These are phyloP conservation scores for Anguilla anguilla DNA, from an alignment of 2,797 vertebrate genomes.

Conservation along the genomic window DNA sequence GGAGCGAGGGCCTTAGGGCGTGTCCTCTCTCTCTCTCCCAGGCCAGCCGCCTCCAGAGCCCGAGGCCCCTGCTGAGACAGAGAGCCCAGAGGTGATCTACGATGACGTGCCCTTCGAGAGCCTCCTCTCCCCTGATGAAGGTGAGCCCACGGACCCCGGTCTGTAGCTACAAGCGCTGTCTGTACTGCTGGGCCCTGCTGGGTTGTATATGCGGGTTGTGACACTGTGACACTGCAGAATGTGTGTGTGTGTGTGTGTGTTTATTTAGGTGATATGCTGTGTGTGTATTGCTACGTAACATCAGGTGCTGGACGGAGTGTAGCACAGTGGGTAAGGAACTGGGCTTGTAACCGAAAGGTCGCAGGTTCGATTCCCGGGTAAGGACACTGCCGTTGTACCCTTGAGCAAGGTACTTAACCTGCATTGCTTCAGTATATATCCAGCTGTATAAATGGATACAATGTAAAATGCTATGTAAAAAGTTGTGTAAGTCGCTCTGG, in stretches of 20 bases:
- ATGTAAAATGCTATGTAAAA: no score
- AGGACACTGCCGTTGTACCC: no score
- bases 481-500: no score
- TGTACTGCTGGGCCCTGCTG: background rate
- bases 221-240: background rate
- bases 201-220: background rate
- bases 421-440: no score
- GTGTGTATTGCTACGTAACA: background rate
- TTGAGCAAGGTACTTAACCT: no score
- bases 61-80: slow-evolving; percentile 12
- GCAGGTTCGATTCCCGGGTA: no score
- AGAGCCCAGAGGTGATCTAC: slow-evolving; percentile 76
- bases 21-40: background rate
- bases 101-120: slow-evolving; percentile 82
- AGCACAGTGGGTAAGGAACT: no score
- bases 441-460: no score
- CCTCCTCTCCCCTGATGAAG: slow-evolving; percentile 57
- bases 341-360: no score
- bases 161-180: background rate
- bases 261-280: no score
- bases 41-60: slow-evolving; percentile 49
- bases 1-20: no score
- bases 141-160: slow-evolving; percentile 53
- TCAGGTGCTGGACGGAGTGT: background rate
- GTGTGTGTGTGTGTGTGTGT: background rate